phyloP scores from a whole-genome alignment of 2,797 vertebrate species.

The Peromyscus attwateri region DNA sequence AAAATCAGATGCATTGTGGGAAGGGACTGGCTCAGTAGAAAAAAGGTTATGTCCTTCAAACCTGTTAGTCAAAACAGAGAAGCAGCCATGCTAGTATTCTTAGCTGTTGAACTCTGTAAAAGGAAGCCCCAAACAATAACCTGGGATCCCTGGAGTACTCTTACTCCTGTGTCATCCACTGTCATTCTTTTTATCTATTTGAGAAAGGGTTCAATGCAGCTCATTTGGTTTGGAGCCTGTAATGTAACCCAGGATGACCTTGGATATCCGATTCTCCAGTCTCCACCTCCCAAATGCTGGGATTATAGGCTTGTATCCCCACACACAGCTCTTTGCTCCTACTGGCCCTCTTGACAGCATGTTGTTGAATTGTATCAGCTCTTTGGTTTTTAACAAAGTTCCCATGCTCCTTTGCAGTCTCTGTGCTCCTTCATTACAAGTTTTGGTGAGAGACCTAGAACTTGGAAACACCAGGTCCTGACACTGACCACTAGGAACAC shows the following conservation, averaged over 20 bases:
- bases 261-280: too few relatives aligned
- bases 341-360: background rate
- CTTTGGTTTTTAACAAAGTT: background rate
- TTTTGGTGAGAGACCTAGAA: background rate
- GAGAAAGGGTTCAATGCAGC: background rate
- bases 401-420: background rate
- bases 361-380: background rate
- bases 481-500: background rate
- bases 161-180: accelerated
- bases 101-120: too few relatives aligned
- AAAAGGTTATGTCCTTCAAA: background rate
- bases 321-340: background rate
- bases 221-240: background rate
- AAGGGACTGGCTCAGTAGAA: background rate
- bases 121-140: background rate
- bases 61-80: background rate
- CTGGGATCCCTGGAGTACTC: background rate
- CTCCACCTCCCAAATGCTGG: background rate
- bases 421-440: background rate
- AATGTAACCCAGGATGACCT: background rate
- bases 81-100: background rate
- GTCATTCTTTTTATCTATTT: background rate
- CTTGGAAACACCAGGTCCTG: background rate
- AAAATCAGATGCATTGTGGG: background rate
- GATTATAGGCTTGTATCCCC: background rate